These are phyloP conservation scores for Sebastes steindachneri DNA, from an alignment of 2,797 vertebrate genomes.

Conservation along the genomic window DNA sequence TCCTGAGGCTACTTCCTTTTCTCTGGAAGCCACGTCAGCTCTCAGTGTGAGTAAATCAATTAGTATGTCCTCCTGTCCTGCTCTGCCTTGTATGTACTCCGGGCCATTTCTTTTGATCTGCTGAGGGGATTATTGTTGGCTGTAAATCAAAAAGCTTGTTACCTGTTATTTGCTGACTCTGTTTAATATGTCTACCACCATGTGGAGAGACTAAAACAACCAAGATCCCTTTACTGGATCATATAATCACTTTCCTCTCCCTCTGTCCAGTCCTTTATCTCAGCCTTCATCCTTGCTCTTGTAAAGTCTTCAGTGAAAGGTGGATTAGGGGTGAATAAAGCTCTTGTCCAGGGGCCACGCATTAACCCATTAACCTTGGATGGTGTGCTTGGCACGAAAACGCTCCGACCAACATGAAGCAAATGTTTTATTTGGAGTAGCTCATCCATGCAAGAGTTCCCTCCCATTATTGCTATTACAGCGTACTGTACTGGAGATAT, in stretches of 20 bases:
- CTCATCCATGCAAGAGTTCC: conserved; percentile 41
- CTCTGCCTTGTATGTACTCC: conserved; percentile 20
- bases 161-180: conserved; percentile 80
- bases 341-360: conserved; percentile 18
- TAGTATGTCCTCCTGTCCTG: conserved; percentile 22
- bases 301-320: conserved; percentile 26
- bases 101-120: conserved; percentile 61
- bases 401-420: not conserved
- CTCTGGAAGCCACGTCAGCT: conserved; percentile 4
- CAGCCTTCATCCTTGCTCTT: not conserved
- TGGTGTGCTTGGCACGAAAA: conserved; percentile 1
- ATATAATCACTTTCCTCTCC: not conserved
- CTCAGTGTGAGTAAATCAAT: not conserved
- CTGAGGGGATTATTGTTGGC: conserved; percentile 25
- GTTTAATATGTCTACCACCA: conserved; percentile 17
- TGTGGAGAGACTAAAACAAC: not conserved
- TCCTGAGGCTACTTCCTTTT: conserved; percentile 57
- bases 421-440: conserved; percentile 36
- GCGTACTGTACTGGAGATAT: not conserved
- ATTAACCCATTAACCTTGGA: conserved; percentile 54
- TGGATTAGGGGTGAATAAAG: conserved; percentile 23
- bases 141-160: conserved; percentile 50
- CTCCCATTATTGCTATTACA: conserved; percentile 22
- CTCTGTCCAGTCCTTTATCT: not conserved
- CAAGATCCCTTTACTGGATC: not conserved